A percentile compares a stretch with the other conserved stretches of the same genome.
Evolutionary conservation across 92 coral and sea anemone genomes (phyloP).

Genomic region (Paragorgia papillata): DNA sequence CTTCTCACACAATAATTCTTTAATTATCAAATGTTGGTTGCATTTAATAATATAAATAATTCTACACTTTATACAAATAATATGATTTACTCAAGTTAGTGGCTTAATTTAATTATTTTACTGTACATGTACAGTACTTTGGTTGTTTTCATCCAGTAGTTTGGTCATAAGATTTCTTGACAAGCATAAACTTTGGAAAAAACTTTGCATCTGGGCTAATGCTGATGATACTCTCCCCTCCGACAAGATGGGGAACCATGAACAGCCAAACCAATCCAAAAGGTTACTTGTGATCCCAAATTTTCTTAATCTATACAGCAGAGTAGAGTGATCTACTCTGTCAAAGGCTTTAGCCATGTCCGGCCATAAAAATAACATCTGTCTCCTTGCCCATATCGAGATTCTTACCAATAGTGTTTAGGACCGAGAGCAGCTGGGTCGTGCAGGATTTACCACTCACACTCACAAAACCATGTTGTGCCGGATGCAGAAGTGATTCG

Average conservation of each 20-base stretch:
- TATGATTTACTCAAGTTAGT: too few species aligned
- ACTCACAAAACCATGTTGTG: constrained; percentile 58
- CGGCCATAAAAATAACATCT: constrained; percentile 54
- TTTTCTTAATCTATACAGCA: neutral
- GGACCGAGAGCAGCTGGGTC: constrained; percentile 48
- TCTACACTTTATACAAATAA: too few species aligned
- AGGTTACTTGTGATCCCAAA: neutral
- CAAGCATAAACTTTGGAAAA: constrained; percentile 72
- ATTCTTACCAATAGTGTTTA: constrained; percentile 47
- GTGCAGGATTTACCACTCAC: constrained; percentile 49
- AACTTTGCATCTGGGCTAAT: constrained; percentile 82
- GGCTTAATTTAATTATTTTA: neutral
- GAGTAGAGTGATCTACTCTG: neutral
- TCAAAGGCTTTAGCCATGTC: constrained; percentile 40
- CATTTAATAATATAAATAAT: too few species aligned
- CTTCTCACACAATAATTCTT: too few species aligned
- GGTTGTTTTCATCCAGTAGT: constrained; percentile 30
- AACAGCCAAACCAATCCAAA: neutral
- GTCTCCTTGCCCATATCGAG: constrained; percentile 50
- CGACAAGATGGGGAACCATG: too few species aligned
- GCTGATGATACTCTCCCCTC: constrained; percentile 74
- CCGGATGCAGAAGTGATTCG: neutral
- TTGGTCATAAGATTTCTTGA: constrained; percentile 74
- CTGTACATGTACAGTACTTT: neutral
- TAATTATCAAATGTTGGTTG: too few species aligned